Percentiles rank a stretch among this genome's conserved stretches.
Evolutionary conservation across 35 echinoderm and acorn worm genomes (phyloP).

Genomic region (Lytechinus pictus): DNA sequence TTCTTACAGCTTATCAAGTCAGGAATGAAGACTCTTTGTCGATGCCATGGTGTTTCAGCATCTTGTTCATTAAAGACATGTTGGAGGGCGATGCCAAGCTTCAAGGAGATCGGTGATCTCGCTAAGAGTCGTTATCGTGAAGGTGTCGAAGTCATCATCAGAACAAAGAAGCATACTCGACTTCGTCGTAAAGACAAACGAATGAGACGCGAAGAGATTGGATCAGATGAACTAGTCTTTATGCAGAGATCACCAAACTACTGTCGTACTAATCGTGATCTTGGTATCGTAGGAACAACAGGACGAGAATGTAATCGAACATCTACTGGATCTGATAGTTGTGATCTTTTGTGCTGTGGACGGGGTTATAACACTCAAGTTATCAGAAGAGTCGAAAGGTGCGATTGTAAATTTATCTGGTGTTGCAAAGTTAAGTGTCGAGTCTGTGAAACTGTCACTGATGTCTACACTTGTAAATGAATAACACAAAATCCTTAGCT

Average conservation of each 20-base stretch:
- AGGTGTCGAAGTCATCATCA: background rate
- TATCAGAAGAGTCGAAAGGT: conserved; percentile 72
- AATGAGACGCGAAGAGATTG: conserved; percentile 20
- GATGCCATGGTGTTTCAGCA: conserved; percentile 77
- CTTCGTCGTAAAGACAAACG: conserved; percentile 59
- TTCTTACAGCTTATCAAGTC: conserved; percentile 27
- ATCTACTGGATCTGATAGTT: conserved; percentile 75
- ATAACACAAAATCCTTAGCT: background rate
- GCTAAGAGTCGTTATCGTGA: conserved; percentile 62
- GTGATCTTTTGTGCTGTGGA: conserved; percentile 95
- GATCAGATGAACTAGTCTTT: conserved; percentile 16
- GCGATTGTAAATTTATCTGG: conserved; percentile 98
- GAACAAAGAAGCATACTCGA: conserved; percentile 26
- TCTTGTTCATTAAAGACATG: conserved; percentile 79
- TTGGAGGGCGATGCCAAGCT: conserved; percentile 75
- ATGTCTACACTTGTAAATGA: conserved; percentile 73
- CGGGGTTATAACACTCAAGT: conserved; percentile 98
- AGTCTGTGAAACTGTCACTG: conserved; percentile 77
- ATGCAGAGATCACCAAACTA: conserved; percentile 79
- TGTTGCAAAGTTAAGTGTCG: conserved; percentile 92
- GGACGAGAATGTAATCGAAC: conserved; percentile 91
- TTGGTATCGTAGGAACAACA: conserved; percentile 82
- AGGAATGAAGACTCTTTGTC: conserved; percentile 65
- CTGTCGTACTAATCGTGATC: conserved; percentile 68
- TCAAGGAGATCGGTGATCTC: conserved; percentile 67